Conservation (phyloP, 2,113 vertebrate genomes). For the Aegithalos caudatus region DNA sequence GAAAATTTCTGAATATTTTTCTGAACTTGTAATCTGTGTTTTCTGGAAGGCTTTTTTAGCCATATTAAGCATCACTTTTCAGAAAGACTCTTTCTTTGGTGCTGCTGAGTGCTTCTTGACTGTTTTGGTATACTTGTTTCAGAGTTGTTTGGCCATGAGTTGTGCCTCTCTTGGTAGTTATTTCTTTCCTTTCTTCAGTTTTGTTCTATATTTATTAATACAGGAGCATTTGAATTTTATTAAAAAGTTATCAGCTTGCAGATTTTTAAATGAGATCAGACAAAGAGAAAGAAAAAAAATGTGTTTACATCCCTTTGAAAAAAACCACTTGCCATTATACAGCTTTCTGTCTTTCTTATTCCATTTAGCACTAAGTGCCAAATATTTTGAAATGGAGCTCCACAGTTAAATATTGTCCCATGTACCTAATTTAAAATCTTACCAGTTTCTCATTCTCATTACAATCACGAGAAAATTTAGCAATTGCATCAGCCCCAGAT, state of each 20-base stretch:
- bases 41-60: not conserved
- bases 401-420: not conserved
- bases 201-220: not conserved
- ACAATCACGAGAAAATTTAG: slow-evolving; percentile 1
- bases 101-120: not conserved
- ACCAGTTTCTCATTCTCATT: not conserved
- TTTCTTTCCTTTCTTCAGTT: not conserved
- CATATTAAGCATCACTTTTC: not conserved
- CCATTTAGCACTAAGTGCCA: not conserved
- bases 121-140: not conserved
- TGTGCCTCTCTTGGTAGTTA: not conserved
- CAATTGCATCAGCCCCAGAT: slow-evolving; percentile 27
- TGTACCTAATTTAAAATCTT: not conserved
- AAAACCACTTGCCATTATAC: not conserved
- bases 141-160: not conserved
- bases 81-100: not conserved
- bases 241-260: not conserved
- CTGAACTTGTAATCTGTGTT: not conserved
- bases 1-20: not conserved
- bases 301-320: not conserved
- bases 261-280: slow-evolving; percentile 4
- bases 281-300: not conserved
- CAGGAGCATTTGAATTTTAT: not conserved
- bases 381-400: not conserved
- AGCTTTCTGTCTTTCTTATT: not conserved